Evolutionary conservation across 2,797 vertebrate genomes (phyloP).

Genomic region (Sebastes melanostomus): DNA sequence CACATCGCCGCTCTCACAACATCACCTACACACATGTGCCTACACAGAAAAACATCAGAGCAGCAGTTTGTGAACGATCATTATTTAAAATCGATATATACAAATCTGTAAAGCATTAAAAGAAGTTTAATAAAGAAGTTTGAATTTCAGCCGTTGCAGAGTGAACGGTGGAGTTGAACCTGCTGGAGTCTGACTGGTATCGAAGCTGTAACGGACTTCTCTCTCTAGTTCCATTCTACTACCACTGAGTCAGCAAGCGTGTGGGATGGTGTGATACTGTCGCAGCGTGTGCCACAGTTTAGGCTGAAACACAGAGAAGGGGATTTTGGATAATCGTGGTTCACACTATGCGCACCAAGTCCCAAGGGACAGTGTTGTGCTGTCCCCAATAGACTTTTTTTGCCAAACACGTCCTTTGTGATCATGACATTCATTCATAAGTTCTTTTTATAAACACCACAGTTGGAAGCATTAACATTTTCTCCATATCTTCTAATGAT

Average conservation of each 20-base stretch:
- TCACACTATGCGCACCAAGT: background rate
- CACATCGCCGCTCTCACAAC: conserved; percentile 62
- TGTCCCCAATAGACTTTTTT: background rate
- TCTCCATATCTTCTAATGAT: background rate
- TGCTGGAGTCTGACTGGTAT: background rate
- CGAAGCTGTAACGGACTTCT: background rate
- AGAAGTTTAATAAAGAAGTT: too few relatives aligned
- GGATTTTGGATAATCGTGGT: background rate
- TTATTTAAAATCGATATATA: background rate
- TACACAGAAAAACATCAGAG: conserved; percentile 22
- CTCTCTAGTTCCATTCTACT: background rate
- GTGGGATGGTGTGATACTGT: background rate
- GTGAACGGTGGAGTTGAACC: background rate
- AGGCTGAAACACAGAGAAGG: background rate
- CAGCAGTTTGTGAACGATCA: background rate
- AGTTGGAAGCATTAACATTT: background rate
- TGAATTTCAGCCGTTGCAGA: background rate
- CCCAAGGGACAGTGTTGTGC: background rate
- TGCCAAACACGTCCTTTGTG: background rate
- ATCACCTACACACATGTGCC: conserved; percentile 40
- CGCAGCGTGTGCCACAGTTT: background rate
- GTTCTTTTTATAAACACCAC: background rate
- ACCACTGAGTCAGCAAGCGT: background rate
- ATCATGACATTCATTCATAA: background rate
- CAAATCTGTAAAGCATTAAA: background rate